Evolutionary conservation across 2,113 vertebrate genomes (phyloP), one percentile per base, ranked within the genome.

Genomic region (Myotis lucifugus): DNA sequence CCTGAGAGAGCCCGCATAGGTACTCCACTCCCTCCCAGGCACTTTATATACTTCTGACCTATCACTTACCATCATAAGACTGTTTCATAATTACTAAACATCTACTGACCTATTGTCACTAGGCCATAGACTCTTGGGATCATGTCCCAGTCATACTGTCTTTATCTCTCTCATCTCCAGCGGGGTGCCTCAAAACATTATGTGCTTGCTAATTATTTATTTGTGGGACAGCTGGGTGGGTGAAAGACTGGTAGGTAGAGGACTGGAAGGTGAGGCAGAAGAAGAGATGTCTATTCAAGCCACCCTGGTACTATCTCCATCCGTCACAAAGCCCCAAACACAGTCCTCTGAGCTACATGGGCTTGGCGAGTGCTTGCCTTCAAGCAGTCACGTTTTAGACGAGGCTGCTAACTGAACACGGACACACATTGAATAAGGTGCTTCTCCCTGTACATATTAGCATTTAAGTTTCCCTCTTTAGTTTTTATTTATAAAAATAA

Each of bases 391-490:
- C 2, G 32, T 52, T 82, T 89, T 0, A 70, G 69, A 85, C 46
- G 0, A 50, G 27, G 54, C 12, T 34, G 32, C 34, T 76, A 48
- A 50, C 8, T 42, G 17, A 54, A 88, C 5, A 15, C 2, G 4
- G 74, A 66, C 21, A 19, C 4, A 50, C 15, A 85, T 69, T 88
- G 69, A 64, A 64, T 32, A 84, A 86, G 76, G 29, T 76, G 15
- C 72, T 79, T 91, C 73, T 81, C 79, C 37, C 59, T 6, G 6
- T 32, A 34, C 27, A 40, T n/a, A 84, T 50, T 74, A 93, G 86
- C 96, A 89, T 59, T 7, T 46, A 67, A 42, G 15, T 48, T 74
- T 94, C 29, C 34, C 64, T 48, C 73, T 92, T 85, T 79, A 40
- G 67, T 59, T 86, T 90, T 96, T 61, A 77, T 5, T 19, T 50